Evolutionary conservation across 1,140 invertebrate genomes (phyloP), one percentile per base, ranked within the genome.

Genomic region (Cepaea nemoralis): DNA sequence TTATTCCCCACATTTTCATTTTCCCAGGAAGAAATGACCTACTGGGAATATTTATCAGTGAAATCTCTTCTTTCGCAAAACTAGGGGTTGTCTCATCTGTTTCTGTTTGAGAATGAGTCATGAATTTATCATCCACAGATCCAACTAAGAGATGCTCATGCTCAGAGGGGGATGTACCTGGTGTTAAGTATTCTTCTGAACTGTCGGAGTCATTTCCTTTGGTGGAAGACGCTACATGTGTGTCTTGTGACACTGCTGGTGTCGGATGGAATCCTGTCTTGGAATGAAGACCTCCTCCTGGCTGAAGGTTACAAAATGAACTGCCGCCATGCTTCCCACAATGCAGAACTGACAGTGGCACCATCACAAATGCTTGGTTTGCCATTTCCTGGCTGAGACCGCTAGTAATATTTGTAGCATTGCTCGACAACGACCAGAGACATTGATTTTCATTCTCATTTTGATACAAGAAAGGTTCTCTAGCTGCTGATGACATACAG

Each of bases 191-290:
- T 31, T 63, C 59, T 31, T 63, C 59, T 16, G 59, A 63, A 27
- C 19, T 63, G 3, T 63, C 59, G 0, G 59, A 63, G n/a, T 63
- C 59, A 63, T 63, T 31, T 19, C 27, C 59, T 5, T 63, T 63
- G 10, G 59, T 27, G n/a, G 33, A 31, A 31, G 27, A 63, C 59
- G 33, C 2, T 6, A 63, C 59, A 31, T 6, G 10, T 6, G 59
- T 63, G 59, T 63, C 33, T 31, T 27, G 59, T 63, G 59, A 63
- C n/a, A 22, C 59, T 31, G 27, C 59, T 63, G 59, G 59, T 63
- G 27, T 63, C 5, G 16, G n/a, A 2, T 63, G n/a, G 27, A 27
- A 63, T 63, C 5, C 27, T 31, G 1, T 1, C n/a, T 31, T 31
- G n/a, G 5, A 31, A 31, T 63, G 59, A 31, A 27, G 27, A 6